Evolutionary conservation across 2,797 vertebrate species (phyloP).

Genomic region (Yasuhikotakia modesta): DNA sequence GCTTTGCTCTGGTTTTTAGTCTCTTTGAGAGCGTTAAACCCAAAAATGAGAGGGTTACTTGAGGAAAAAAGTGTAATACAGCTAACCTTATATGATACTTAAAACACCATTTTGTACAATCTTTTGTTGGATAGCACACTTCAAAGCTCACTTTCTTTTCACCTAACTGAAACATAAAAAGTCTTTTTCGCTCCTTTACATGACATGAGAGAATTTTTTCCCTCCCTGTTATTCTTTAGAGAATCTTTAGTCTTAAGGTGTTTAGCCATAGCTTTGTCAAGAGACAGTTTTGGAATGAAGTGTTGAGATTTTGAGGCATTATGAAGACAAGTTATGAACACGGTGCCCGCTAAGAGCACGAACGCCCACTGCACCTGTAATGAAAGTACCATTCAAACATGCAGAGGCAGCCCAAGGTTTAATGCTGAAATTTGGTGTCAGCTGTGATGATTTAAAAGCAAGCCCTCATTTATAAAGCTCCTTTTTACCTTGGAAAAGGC

Average conservation of each 20-base stretch:
- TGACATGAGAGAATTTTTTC: neutral
- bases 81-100: neutral
- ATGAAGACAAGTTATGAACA: slow-evolving; percentile 18
- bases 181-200: neutral
- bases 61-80: neutral
- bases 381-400: slow-evolving; percentile 25
- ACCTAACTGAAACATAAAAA: neutral
- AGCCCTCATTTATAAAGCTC: slow-evolving; percentile 23
- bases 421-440: slow-evolving; percentile 15
- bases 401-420: slow-evolving; percentile 37
- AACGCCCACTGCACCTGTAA: slow-evolving; percentile 11
- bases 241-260: neutral
- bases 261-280: neutral
- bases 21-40: neutral
- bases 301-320: slow-evolving; percentile 17
- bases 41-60: neutral
- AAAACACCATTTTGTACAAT: neutral
- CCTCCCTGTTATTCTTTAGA: neutral
- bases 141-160: neutral
- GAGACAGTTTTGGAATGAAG: slow-evolving; percentile 18
- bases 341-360: neutral
- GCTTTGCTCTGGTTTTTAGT: neutral
- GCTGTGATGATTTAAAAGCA: slow-evolving; percentile 20
- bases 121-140: neutral
- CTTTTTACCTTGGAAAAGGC: slow-evolving; percentile 9